phyloP scores from a whole-genome alignment of 2,888 invertebrate genomes.

The Cryptophagus acutangulus region DNA sequence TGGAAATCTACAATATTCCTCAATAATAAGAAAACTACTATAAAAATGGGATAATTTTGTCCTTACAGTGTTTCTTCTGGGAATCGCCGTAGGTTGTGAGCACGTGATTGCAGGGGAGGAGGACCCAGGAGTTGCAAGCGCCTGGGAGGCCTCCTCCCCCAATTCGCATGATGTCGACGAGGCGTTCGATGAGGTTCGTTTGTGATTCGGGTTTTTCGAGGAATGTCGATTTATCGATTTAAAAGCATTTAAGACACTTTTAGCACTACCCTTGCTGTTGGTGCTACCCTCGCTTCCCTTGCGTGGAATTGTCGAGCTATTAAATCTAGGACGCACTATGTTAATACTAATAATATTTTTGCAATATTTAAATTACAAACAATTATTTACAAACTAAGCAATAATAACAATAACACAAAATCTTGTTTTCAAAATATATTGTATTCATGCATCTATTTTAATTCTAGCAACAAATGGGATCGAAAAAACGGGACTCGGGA shows the following conservation, averaged over 20 bases:
- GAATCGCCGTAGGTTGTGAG: slow-evolving; percentile 6
- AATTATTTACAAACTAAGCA: too few relatives aligned
- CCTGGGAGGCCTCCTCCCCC: slow-evolving; percentile 57
- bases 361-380: too few relatives aligned
- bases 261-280: slow-evolving; percentile 33
- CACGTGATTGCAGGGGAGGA: slow-evolving; percentile 52
- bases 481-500: too few relatives aligned
- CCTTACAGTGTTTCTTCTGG: slow-evolving; percentile 1
- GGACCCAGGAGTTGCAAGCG: slow-evolving; percentile 44
- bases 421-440: too few relatives aligned
- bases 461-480: too few relatives aligned
- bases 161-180: slow-evolving; percentile 43
- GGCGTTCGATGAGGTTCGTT: slow-evolving; percentile 34
- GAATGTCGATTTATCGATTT: slow-evolving; percentile 47
- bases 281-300: slow-evolving; percentile 40
- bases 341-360: neutral
- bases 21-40: too few relatives aligned
- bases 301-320: slow-evolving; percentile 45
- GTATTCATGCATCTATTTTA: neutral
- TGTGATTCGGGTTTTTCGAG: slow-evolving; percentile 42
- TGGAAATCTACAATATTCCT: too few relatives aligned
- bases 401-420: too few relatives aligned
- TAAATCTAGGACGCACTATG: slow-evolving; percentile 31
- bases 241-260: slow-evolving; percentile 32
- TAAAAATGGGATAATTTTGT: neutral